These are phyloP conservation scores for Astur gentilis DNA, from an alignment of 2,113 vertebrate genomes.

Conservation along the genomic window DNA sequence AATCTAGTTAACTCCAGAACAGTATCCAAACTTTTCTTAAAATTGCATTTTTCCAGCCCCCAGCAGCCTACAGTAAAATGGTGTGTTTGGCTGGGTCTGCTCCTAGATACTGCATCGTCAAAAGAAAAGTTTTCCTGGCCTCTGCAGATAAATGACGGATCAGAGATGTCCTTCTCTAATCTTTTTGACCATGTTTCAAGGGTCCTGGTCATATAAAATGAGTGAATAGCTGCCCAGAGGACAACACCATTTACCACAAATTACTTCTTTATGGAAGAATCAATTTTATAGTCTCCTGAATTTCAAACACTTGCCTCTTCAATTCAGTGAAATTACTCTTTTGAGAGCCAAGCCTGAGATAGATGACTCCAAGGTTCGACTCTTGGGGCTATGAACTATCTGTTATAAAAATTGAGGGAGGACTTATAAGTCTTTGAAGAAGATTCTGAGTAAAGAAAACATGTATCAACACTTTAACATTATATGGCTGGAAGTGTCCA, in stretches of 20 bases:
- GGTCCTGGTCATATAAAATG: slow-evolving; percentile 20
- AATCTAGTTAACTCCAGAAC: not conserved
- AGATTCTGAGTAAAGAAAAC: not conserved
- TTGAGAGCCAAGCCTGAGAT: not conserved
- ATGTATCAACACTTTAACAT: not conserved
- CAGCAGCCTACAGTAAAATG: not conserved
- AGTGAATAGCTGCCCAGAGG: slow-evolving; percentile 41
- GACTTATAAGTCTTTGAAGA: slow-evolving; percentile 3
- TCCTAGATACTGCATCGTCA: not conserved
- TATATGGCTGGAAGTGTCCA: not conserved
- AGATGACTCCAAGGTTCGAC: not conserved
- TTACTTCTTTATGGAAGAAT: slow-evolving; percentile 66
- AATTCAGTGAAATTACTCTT: slow-evolving; percentile 42
- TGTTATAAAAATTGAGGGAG: slow-evolving; percentile 21
- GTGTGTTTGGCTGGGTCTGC: not conserved
- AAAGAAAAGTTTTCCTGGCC: not conserved
- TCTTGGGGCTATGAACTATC: slow-evolving; percentile 5
- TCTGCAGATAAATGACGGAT: not conserved
- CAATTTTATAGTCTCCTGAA: slow-evolving; percentile 47
- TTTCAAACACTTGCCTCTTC: slow-evolving; percentile 62
- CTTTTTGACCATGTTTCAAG: not conserved
- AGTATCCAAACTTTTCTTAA: not conserved
- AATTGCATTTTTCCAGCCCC: not conserved
- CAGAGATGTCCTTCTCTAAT: not conserved
- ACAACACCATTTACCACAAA: slow-evolving; percentile 56